These are phyloP conservation scores for Crossaster papposus DNA, from an alignment of 53 echinoderm and acorn worm species.

Conservation along the genomic window DNA sequence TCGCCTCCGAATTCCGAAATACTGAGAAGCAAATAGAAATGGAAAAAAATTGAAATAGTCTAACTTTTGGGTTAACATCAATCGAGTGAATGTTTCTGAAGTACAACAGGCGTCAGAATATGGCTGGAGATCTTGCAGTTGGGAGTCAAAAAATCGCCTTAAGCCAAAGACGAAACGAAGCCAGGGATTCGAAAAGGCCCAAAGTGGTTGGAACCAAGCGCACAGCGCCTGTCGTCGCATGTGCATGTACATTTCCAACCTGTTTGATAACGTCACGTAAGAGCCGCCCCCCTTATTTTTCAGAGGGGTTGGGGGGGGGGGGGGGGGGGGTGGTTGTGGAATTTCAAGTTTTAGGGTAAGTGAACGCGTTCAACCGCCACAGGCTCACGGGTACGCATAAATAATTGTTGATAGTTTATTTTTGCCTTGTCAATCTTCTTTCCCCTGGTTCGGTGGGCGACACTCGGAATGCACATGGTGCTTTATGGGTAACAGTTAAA, in stretches of 20 bases:
- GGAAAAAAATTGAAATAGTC: too few species aligned
- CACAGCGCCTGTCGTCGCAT: neutral
- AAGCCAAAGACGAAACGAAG: too few species aligned
- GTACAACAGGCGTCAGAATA: too few species aligned
- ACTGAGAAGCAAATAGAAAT: too few species aligned
- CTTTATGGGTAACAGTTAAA: constrained; percentile 4
- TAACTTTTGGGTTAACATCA: too few species aligned
- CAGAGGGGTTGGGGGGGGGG: neutral
- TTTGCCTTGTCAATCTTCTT: constrained; percentile 55
- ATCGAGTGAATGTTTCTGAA: too few species aligned
- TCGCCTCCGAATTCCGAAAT: too few species aligned
- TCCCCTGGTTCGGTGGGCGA: constrained; percentile 10
- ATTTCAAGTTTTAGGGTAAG: neutral
- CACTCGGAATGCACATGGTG: constrained; percentile 27
- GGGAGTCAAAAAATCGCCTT: too few species aligned
- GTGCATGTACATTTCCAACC: neutral
- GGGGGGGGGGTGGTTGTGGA: neutral
- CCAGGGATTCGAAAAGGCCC: too few species aligned
- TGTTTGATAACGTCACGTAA: constrained; percentile 10
- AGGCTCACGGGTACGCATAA: constrained; percentile 36
- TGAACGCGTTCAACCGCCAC: constrained; percentile 13
- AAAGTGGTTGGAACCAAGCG: neutral
- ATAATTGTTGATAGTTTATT: constrained; percentile 57
- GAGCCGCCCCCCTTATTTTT: neutral
- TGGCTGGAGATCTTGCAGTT: too few species aligned